Conservation (phyloP, 2,113 vertebrate species). For the Spea bombifrons region DNA sequence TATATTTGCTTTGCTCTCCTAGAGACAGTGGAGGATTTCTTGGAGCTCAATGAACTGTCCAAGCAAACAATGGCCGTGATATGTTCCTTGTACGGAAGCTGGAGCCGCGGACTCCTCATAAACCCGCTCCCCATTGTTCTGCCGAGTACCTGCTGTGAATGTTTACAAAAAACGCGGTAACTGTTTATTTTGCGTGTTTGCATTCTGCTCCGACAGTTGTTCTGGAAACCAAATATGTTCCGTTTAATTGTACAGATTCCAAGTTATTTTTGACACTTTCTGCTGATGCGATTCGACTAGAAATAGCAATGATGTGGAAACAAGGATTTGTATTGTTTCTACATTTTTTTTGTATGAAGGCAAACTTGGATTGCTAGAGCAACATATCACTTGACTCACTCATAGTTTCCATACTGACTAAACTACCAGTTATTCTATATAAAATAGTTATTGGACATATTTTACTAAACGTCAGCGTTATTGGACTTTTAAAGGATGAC, state of each 20-base stretch:
- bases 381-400: not conserved
- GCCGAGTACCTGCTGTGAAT: conserved; percentile 26
- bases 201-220: not conserved
- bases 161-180: conserved; percentile 1
- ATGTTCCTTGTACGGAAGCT: not conserved
- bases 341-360: not conserved
- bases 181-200: conserved; percentile 9
- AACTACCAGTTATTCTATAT: too few relatives aligned
- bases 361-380: too few relatives aligned
- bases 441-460: too few relatives aligned
- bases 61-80: conserved; percentile 6
- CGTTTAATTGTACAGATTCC: conserved; percentile 3
- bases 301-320: not conserved
- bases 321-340: not conserved
- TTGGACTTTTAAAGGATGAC: too few relatives aligned
- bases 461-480: too few relatives aligned
- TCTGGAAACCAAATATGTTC: conserved; percentile 10
- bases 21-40: not conserved
- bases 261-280: not conserved
- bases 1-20: not conserved
- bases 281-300: not conserved
- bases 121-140: conserved; percentile 12
- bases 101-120: not conserved
- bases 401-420: conserved; percentile 1
- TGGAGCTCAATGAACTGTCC: not conserved